Evolutionary conservation across 35 echinoderm and acorn worm species (phyloP).

Genomic region (Hemicentrotus pulcherrimus): DNA sequence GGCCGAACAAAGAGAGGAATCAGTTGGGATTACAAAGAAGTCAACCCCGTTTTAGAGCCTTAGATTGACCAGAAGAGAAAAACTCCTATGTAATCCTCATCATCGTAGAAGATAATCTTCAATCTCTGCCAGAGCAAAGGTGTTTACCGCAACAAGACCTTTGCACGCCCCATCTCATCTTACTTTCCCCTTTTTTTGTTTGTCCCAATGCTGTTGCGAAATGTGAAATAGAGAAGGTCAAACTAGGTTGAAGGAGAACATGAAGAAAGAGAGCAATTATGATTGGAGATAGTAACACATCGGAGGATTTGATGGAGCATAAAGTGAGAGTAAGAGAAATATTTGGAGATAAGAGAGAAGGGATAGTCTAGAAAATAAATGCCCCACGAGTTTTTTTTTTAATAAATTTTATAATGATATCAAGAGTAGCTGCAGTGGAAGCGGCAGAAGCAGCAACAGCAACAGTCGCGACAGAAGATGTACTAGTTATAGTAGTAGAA

Average conservation of each 20-base stretch:
- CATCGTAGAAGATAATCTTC: background rate
- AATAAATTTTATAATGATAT: too few relatives aligned
- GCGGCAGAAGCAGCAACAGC: too few relatives aligned
- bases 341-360: too few relatives aligned
- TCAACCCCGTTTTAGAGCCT: slow-evolving; percentile 29
- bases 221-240: background rate
- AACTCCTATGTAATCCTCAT: slow-evolving; percentile 15
- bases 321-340: too few relatives aligned
- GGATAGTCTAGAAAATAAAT: too few relatives aligned
- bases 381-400: too few relatives aligned
- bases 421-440: too few relatives aligned
- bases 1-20: slow-evolving; percentile 1
- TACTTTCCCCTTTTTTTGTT: background rate
- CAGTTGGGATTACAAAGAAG: slow-evolving; percentile 1
- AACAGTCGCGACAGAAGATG: too few relatives aligned
- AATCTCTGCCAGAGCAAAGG: background rate
- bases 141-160: slow-evolving; percentile 6
- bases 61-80: background rate
- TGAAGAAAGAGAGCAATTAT: background rate
- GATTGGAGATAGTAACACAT: background rate
- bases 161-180: background rate
- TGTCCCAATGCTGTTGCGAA: background rate
- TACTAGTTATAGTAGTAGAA: too few relatives aligned
- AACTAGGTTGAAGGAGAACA: background rate
- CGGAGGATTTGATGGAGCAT: too few relatives aligned